Evolutionary conservation across 2,797 vertebrate species (phyloP), one percentile per base, ranked within the genome.

Genomic region (Myotis myotis): DNA sequence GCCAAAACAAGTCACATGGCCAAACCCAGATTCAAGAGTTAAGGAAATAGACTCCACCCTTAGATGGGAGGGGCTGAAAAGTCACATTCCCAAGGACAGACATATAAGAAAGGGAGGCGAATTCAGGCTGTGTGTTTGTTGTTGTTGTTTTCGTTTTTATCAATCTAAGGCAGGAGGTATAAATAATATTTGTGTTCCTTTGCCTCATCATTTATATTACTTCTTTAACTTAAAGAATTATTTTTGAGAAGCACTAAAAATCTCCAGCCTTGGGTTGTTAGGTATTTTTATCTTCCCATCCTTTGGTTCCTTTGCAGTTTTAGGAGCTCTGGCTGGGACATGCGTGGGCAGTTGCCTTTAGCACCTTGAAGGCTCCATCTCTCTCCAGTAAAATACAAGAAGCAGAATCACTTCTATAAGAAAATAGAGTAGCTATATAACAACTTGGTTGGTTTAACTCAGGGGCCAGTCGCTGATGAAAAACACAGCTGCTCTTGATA

Each of bases 401-500:
- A 94, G 15, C n/a, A 72, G 47, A 87, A 74, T 96, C 16, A 57
- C 38, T 38, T 95, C 20, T 95, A 44, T 16, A 86, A 80, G 82
- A 75, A 89, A 85, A 38, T 41, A 88, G 64, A 94, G 10, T 90
- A 64, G 95, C 64, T 93, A 33, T 3, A 15, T 47, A 79, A 36
- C 41, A 71, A 44, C 8, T 64, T 83, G 25, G 25, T 87, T 89
- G 23, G 17, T 81, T 85, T 60, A 93, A 88, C 49, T 64, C 6
- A 17, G 47, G 25, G 33, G 17, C 53, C 22, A 89, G 0, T 5
- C 92, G 23, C 64, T 95, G 72, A 91, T 96, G 68, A 97, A 98
- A 96, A 20, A 9, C 33, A 88, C 1, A 76, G 16, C 47, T 97
- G 82, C 60, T 92, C 95, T 94, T 94, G 88, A 95, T 95, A 95